Evolutionary conservation across 2,888 invertebrate genomes (phyloP), one percentile per base, ranked within the genome.

Genomic region (Epinotia demarniana): DNA sequence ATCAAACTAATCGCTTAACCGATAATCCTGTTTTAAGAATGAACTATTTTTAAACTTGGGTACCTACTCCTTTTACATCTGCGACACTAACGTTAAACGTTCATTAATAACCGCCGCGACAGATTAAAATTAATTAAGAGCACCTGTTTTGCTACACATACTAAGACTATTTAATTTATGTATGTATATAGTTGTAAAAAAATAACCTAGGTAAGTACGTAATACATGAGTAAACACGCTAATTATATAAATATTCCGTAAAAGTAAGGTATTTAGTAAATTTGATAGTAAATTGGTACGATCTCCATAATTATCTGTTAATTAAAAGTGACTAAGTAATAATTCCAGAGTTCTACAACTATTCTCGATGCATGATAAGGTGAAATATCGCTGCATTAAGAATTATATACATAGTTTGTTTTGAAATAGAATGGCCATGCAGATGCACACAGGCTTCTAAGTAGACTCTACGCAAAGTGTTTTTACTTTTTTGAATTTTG

Each of bases 41-140:
- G 58, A 3, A 67, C 33, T 39, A 33, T 1, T 23, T 12, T 39
- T 53, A 55, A 68, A 57, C 16, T 6, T 33, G 16, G 16, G 49
- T n/a, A 49, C 49, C 46, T 39, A 18, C 67, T n/a, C n/a, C n/a
- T n/a, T n/a, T n/a, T n/a, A n/a, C n/a, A n/a, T n/a, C 53, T 39
- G 49, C 53, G 49, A 66, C 66, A 67, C 66, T 66, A 12, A 12
- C 49, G 19, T 57, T 68, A 43, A 19, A 55, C 9, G 43, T 19
- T 43, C 57, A 57, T 68, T 57, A 68, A 39, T 16, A 67, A 55
- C 57, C 39, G 6, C 57, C 39, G 39, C 13, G 67, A 68, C 57
- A 67, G 67, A 67, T 67, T 67, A 39, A 13, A 18, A 57, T 55
- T 55, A 19, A 55, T 67, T 67, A 57, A 67, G 33, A n/a, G 33